Conservation (phyloP, 2,888 invertebrate genomes). For the Metellina segmentata region DNA sequence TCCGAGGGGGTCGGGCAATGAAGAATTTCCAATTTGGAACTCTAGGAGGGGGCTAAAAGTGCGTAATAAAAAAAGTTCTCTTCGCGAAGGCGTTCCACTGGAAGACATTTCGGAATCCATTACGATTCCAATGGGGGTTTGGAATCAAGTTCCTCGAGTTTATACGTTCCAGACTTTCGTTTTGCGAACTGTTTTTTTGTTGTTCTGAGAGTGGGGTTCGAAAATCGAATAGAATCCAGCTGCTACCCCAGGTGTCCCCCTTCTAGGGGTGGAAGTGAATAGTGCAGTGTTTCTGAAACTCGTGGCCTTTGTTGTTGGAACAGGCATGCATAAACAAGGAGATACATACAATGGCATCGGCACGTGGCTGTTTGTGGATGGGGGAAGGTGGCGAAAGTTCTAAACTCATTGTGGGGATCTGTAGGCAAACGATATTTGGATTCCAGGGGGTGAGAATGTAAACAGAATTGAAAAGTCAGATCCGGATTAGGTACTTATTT, state of each 20-base stretch:
- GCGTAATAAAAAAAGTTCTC: slow-evolving; percentile 7
- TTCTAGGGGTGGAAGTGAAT: neutral
- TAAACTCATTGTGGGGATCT: neutral
- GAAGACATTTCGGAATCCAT: slow-evolving; percentile 52
- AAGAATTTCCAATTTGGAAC: slow-evolving; percentile 68
- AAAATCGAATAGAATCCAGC: slow-evolving; percentile 20
- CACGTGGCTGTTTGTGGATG: neutral
- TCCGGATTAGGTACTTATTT: neutral
- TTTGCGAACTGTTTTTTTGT: neutral
- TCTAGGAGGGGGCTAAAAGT: slow-evolving; percentile 66
- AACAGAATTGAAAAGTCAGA: neutral
- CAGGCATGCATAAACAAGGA: neutral
- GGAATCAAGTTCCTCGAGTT: neutral
- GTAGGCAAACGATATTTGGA: neutral
- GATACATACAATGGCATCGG: neutral
- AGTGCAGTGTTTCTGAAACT: neutral
- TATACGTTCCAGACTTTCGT: neutral
- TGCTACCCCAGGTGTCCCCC: slow-evolving; percentile 38
- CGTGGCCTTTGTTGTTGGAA: slow-evolving; percentile 4
- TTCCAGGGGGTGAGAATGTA: slow-evolving; percentile 5
- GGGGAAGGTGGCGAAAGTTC: neutral
- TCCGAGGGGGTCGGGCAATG: slow-evolving; percentile 31
- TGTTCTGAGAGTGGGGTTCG: neutral
- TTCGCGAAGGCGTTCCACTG: slow-evolving; percentile 56
- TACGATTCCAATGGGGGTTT: slow-evolving; percentile 3